Evolutionary conservation across 2,797 vertebrate species (phyloP), one percentile per base, ranked within the genome.

Genomic region (Prunella strophiata): DNA sequence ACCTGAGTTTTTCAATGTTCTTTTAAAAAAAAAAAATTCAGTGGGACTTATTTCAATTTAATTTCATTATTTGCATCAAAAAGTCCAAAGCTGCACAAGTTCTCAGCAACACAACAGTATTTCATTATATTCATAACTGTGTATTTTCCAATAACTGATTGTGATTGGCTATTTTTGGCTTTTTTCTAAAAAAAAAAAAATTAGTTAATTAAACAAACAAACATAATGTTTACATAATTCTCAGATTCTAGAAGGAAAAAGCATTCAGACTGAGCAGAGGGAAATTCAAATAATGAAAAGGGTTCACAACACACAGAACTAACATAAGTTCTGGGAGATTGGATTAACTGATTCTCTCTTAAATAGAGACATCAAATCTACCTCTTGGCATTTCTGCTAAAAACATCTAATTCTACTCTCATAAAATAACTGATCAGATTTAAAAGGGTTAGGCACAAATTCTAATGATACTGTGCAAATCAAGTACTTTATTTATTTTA

Each of bases 341-440:
- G 10, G 38, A 86, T 85, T 86, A 78, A 61, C 61, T 42, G 40
- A 84, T 77, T 91, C 26, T 45, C 16, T 48, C 54, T 88, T 71
- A 55, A 88, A 89, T 20, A 79, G 79, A 92, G 26, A 61, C 42
- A 91, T 62, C 51, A 87, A 71, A 93, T 85, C 36, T 57, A 80
- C 50, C 43, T 90, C 85, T 71, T 82, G 42, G 65, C 25, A 78
- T 80, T 93, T 94, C 63, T 85, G 63, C 59, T 89, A 42, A 62
- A 92, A 54, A 71, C 48, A 71, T 58, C 42, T 87, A 75, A 89
- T 88, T 91, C 38, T 55, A 65, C 38, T 83, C 19, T 78, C 55
- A 68, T 79, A 78, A 92, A 94, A 78, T 40, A 91, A 67, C 36
- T 79, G 54, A 95, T 63, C 61, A 77, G 38, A 91, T 75, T 84